These are phyloP conservation scores for Myoxocephalus aenaeus DNA, from an alignment of 2,797 vertebrate species.

Conservation along the genomic window DNA sequence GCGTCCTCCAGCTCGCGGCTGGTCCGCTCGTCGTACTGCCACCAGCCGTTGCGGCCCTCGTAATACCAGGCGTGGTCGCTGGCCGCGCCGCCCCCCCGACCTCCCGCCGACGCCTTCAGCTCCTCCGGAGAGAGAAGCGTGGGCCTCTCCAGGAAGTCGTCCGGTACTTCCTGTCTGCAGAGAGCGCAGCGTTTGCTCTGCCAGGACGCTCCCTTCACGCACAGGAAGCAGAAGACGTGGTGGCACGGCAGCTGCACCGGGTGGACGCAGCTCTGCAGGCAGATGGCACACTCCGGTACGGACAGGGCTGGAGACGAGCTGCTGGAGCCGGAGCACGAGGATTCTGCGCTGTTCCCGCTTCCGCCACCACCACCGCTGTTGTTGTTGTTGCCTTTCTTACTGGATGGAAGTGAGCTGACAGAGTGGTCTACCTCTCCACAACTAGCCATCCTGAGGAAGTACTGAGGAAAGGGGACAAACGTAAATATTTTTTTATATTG, in stretches of 20 bases:
- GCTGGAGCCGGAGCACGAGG: constrained; percentile 87
- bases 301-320: constrained; percentile 88
- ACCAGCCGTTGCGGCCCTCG: constrained; percentile 98
- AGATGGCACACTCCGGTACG: constrained; percentile 97
- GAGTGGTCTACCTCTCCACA: constrained; percentile 97
- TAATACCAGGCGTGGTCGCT: constrained; percentile 99
- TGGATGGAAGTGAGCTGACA: constrained; percentile 92
- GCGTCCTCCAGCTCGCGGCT: constrained; percentile 98
- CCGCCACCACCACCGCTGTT: constrained; percentile 76
- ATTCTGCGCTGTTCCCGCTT: constrained; percentile 79
- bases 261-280: constrained; percentile 97
- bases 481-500: not conserved
- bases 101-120: constrained; percentile 94
- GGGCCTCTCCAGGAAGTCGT: constrained; percentile 98
- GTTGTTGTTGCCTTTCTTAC: constrained; percentile 86
- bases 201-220: constrained; percentile 98
- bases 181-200: constrained; percentile 98
- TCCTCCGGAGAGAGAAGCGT: constrained; percentile 96
- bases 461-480: constrained; percentile 43
- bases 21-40: constrained; percentile 99
- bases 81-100: constrained; percentile 81
- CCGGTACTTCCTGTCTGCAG: constrained; percentile 97
- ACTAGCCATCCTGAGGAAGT: constrained; percentile 97
- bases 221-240: constrained; percentile 98
- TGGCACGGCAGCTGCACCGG: constrained; percentile 97